Base-by-base conservation (phyloP, 92 coral and sea anemone genomes). In the Phenganax subtilis region DNA sequence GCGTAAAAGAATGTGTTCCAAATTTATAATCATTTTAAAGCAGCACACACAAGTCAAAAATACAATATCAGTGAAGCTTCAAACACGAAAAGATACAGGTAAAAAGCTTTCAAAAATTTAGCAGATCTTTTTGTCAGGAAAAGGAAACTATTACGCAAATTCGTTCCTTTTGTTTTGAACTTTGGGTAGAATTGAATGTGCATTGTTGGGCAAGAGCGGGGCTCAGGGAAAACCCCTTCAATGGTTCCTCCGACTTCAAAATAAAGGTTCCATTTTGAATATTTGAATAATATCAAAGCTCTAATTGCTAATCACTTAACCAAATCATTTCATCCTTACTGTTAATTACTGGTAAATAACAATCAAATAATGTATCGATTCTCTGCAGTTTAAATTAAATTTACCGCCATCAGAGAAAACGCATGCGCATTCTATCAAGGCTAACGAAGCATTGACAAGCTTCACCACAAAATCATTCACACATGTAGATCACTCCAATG, bases 151-250 rank as follows among this genome's bases (percentile, higher is more conserved):
- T 65, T 65, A 62, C 44, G 47, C 47, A 37, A 37, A 51, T 69
- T 17, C 53, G 0, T 9, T 4, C 10, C 51, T 30, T 77, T 59
- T 77, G 70, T 77, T 77, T 47, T 59, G 27, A 51, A 31, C 25
- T 73, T 51, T 37, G 8, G 10, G 54, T 37, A 63, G 61, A 57
- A 52, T 17, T 56, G 9, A 57, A 57, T 44, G 30, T n/a, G 75
- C 56, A 5, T 11, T 20, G 9, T 8, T 10, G 57, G 71, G 57
- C 25, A 9, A 0, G 82, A 54, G 15, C 82, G 71, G 51, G 54
- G 71, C 51, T 61, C 77, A 51, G 83, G 83, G 74, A 51, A 79
- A 79, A 63, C 72, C 83, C 83, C 74, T 51, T 7, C 5, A 3
- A 37, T 70, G 65, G n/a, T 79, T 79, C 20, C 74, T 55, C 83